Evolutionary conservation across 2,888 invertebrate genomes (phyloP).

Genomic region (Cantharis nigra): DNA sequence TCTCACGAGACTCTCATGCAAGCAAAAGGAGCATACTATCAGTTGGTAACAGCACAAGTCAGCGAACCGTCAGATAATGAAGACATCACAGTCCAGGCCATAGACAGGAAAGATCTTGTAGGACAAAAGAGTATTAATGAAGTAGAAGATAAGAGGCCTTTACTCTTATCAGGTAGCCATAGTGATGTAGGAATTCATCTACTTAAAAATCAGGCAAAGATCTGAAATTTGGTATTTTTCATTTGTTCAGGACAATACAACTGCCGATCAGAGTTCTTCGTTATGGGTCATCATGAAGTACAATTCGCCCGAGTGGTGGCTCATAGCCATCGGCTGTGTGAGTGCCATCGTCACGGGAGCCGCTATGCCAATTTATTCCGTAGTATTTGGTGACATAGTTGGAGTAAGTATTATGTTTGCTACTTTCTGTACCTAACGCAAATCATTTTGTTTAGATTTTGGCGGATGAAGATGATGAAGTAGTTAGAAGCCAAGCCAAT

Average conservation of each 20-base stretch:
- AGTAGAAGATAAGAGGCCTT: not conserved
- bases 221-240: no score
- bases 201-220: no score
- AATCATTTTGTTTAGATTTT: constrained; percentile 56
- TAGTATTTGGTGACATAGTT: constrained; percentile 73
- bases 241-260: not conserved
- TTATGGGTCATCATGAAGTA: constrained; percentile 59
- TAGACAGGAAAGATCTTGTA: not conserved
- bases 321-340: constrained; percentile 65
- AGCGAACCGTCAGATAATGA: constrained; percentile 22
- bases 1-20: constrained; percentile 72
- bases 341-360: constrained; percentile 69
- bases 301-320: constrained; percentile 72
- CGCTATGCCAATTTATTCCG: constrained; percentile 72
- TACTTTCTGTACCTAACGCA: no score
- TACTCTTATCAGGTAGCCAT: not conserved
- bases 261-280: constrained; percentile 1
- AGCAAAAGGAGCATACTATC: constrained; percentile 68
- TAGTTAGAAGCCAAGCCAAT: constrained; percentile 63
- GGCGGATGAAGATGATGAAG: constrained; percentile 55
- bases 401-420: no score
- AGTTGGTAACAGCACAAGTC: constrained; percentile 70
- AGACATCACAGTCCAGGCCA: not conserved
- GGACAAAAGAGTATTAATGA: constrained; percentile 9
- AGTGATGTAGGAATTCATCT: no score